phyloP scores from a whole-genome alignment of 1,140 invertebrate species.

The Triops cancriformis region DNA sequence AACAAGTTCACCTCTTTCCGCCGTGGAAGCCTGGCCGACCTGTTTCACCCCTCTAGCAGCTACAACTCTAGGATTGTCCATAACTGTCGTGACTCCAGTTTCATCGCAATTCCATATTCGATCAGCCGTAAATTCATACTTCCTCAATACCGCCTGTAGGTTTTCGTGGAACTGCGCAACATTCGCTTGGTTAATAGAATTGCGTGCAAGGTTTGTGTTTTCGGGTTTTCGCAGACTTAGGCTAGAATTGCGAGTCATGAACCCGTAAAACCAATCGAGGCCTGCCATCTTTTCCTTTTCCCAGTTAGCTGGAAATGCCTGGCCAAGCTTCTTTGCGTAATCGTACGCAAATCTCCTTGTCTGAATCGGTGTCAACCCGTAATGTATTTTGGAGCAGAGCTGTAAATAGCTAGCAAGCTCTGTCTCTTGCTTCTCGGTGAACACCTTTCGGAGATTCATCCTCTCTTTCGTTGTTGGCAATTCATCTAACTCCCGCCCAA shows the following conservation, averaged over 20 bases:
- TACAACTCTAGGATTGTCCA: conserved; percentile 36
- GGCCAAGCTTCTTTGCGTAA: conserved; percentile 25
- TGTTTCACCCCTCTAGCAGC: conserved; percentile 38
- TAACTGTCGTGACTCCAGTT: too few relatives aligned
- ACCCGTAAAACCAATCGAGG: too few relatives aligned
- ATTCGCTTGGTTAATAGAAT: conserved; percentile 39
- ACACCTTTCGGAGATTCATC: background rate
- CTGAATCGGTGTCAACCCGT: conserved; percentile 13
- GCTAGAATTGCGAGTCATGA: too few relatives aligned
- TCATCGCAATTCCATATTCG: too few relatives aligned
- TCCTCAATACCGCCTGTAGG: too few relatives aligned
- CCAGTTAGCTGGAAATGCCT: too few relatives aligned
- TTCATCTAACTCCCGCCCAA: too few relatives aligned
- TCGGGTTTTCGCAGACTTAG: too few relatives aligned
- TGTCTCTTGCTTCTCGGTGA: conserved; percentile 14
- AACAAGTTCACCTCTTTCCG: too few relatives aligned
- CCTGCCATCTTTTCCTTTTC: too few relatives aligned
- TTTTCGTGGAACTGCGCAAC: conserved; percentile 40
- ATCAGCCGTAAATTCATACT: too few relatives aligned
- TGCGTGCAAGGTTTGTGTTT: conserved; percentile 36
- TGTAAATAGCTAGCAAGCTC: conserved; percentile 19
- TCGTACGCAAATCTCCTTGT: conserved; percentile 1
- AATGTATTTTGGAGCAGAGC: background rate
- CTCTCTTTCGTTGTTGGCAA: background rate
- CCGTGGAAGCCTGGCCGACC: too few relatives aligned